Percentiles rank a stretch among this genome's conserved stretches.
Evolutionary conservation across 2,888 invertebrate genomes (phyloP).

Genomic region (Anoplius nigerrimus): DNA sequence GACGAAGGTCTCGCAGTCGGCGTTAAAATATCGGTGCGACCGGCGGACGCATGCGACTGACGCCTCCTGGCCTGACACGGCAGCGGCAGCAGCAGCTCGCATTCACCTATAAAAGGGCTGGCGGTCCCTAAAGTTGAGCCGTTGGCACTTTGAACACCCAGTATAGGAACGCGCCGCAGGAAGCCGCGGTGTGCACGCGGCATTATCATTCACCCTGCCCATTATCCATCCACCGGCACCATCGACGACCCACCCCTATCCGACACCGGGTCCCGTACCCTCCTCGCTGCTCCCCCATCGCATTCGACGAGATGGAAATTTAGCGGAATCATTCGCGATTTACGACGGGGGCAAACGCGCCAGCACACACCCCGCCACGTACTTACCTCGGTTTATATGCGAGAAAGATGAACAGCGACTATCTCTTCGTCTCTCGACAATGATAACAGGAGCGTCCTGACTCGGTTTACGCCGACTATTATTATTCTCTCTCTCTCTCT

Average conservation of each 20-base stretch:
- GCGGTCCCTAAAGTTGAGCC: neutral
- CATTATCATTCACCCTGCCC: slow-evolving; percentile 66
- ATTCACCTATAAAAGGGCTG: too few relatives aligned
- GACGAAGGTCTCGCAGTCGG: too few relatives aligned
- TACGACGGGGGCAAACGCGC: slow-evolving; percentile 54
- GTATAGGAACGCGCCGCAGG: slow-evolving; percentile 41
- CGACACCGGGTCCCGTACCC: slow-evolving; percentile 21
- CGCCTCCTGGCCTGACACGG: too few relatives aligned
- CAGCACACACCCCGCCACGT: slow-evolving; percentile 24
- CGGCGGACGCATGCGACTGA: too few relatives aligned
- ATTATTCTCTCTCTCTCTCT: neutral
- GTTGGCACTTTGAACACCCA: slow-evolving; percentile 23
- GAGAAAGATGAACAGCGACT: slow-evolving; percentile 46
- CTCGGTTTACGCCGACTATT: too few relatives aligned
- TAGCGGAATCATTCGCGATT: slow-evolving; percentile 64
- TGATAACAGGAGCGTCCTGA: slow-evolving; percentile 27
- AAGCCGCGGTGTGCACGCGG: slow-evolving; percentile 49
- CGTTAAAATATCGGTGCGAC: too few relatives aligned
- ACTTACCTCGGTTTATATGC: slow-evolving; percentile 51
- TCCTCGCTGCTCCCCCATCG: slow-evolving; percentile 36
- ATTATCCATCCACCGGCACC: slow-evolving; percentile 58
- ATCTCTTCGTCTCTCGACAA: slow-evolving; percentile 34
- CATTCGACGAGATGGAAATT: slow-evolving; percentile 64
- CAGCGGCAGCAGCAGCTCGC: too few relatives aligned
- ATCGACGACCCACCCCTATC: slow-evolving; percentile 43